Percentiles rank a stretch among this genome's conserved stretches.
These are phyloP conservation scores for Patiria pectinifera DNA, from an alignment of 53 echinoderm and acorn worm genomes.

Conservation along the genomic window DNA sequence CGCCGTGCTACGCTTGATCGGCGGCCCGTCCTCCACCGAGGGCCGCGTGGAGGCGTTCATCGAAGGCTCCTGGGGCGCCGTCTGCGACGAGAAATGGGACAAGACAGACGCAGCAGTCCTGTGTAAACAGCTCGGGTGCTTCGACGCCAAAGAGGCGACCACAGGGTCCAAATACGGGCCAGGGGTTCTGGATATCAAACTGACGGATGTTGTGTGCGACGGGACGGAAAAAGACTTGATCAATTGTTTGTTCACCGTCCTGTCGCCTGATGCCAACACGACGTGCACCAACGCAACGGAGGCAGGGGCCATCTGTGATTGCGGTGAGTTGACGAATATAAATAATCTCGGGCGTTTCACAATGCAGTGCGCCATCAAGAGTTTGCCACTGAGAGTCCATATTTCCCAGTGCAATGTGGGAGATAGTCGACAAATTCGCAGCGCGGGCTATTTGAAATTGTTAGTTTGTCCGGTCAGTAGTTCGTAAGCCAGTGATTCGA, in stretches of 20 bases:
- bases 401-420: no score
- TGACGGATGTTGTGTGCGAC: background rate
- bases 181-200: conserved; percentile 23
- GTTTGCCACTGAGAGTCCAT: no score
- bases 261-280: background rate
- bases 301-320: conserved; percentile 22
- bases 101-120: background rate
- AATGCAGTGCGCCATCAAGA: no score
- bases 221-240: background rate
- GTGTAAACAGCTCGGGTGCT: conserved; percentile 50
- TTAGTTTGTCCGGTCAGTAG: no score
- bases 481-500: no score
- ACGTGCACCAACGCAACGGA: conserved; percentile 8
- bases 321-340: conserved; percentile 6
- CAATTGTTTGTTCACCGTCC: background rate
- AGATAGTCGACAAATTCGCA: no score
- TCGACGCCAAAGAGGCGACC: background rate
- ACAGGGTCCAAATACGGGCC: conserved; percentile 17
- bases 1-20: conserved; percentile 8
- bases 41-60: conserved; percentile 34
- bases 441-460: no score
- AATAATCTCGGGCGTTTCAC: background rate
- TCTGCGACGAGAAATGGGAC: conserved; percentile 25
- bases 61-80: background rate
- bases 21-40: background rate